Conservation (phyloP, 1,140 invertebrate species). For the Brachionus calyciflorus region DNA sequence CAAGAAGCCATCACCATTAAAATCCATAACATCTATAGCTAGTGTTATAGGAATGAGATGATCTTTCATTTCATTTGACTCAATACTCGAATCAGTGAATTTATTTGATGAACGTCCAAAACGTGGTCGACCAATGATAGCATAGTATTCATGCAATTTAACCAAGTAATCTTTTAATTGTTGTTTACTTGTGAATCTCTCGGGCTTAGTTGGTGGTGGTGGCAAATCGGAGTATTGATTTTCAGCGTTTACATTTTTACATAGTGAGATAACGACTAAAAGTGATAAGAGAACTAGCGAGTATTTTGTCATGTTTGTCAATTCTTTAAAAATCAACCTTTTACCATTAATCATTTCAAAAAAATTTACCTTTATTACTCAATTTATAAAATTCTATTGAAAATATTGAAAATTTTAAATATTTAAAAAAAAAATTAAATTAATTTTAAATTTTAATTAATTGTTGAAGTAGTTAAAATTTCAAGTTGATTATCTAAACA, state of each 20-base stretch:
- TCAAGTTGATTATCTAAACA: too few species aligned
- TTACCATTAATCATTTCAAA: too few species aligned
- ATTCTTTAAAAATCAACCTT: constrained; percentile 6
- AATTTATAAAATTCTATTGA: too few species aligned
- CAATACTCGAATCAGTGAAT: background rate
- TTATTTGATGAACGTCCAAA: constrained; percentile 34
- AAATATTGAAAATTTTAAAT: too few species aligned
- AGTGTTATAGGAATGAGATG: constrained; percentile 2
- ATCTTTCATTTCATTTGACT: background rate
- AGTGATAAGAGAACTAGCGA: background rate
- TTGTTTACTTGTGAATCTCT: constrained; percentile 33
- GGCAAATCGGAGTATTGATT: constrained; percentile 45
- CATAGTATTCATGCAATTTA: constrained; percentile 46
- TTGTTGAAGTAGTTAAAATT: too few species aligned
- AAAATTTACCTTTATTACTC: too few species aligned
- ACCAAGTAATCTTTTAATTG: constrained; percentile 45
- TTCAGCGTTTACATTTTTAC: background rate
- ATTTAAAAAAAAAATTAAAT: too few species aligned
- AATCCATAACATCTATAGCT: constrained; percentile 22
- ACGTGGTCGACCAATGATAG: constrained; percentile 45
- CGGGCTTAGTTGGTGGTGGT: constrained; percentile 42
- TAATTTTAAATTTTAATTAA: too few species aligned
- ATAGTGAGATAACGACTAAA: constrained; percentile 10
- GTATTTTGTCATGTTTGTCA: background rate
- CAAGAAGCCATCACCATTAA: constrained; percentile 19